Base-by-base conservation (phyloP, 2,888 invertebrate species). In the Malachius bipustulatus region DNA sequence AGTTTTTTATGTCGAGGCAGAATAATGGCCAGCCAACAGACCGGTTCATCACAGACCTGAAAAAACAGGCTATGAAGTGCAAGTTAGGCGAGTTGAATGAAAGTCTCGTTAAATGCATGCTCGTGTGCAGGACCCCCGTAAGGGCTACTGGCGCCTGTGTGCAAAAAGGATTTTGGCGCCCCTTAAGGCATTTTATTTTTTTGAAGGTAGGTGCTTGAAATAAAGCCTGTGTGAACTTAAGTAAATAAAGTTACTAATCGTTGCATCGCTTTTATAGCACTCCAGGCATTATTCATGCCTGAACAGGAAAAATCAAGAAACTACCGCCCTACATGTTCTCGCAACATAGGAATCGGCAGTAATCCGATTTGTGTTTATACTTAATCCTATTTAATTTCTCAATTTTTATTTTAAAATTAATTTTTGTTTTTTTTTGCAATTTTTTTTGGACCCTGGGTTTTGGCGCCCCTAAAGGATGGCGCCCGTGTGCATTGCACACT, bases 1-100 rank as follows among this genome's bases (percentile, higher is more conserved):
- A 41, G 24, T 48, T 47, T 15, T 43, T 45, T 26, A 39, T 36
- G 9, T 26, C 26, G 2, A 36, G 37, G 14, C 41, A 44, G 29
- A n/a, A 6, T 6, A n/a, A n/a, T 8, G 24, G 24, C n/a, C 24
- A 19, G n/a, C 6, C 6, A 8, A 8, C n/a, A 19, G 24, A 19
- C 6, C 24, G n/a, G n/a, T 19, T 19, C n/a, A 8, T 19, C n/a
- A 19, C 24, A 19, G 6, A 19, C 6, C 6, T 19, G n/a, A 19
- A 19, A n/a, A 6, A 19, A 6, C 6, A 19, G n/a, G 24, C 24
- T 6, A 19, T 19, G 24, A 19, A n/a, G n/a, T 19, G 24, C 24
- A 19, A 19, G 24, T n/a, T 19, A n/a, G 24, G 24, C n/a, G n/a
- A 19, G 24, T n/a, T 19, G 6, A 6, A 19, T 8, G 24, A 19